Evolutionary conservation across 2,113 vertebrate species (phyloP).

Genomic region (Lynx canadensis): DNA sequence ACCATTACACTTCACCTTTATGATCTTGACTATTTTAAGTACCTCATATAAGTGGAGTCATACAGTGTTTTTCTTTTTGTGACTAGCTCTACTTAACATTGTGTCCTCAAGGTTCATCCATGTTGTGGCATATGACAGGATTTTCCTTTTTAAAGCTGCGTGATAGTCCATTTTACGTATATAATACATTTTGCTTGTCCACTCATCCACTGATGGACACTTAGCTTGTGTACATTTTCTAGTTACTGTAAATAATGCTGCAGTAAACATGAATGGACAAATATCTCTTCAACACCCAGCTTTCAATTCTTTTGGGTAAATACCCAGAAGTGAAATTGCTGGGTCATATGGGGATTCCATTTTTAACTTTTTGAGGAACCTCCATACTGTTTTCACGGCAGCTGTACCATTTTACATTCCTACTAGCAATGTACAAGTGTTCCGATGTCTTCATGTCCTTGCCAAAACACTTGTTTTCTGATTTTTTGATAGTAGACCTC

Average conservation of each 20-base stretch:
- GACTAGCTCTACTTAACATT: background rate
- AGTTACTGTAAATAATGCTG: background rate
- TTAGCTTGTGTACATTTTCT: background rate
- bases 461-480: background rate
- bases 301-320: background rate
- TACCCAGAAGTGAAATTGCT: background rate
- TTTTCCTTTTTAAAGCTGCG: background rate
- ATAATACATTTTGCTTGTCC: background rate
- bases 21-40: background rate
- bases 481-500: background rate
- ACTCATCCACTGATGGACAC: background rate
- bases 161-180: background rate
- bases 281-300: background rate
- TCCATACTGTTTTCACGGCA: background rate
- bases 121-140: background rate
- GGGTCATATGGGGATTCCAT: background rate
- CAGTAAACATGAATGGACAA: background rate
- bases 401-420: background rate
- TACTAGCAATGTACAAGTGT: background rate
- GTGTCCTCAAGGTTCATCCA: background rate
- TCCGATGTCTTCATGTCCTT: background rate
- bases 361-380: background rate
- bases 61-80: background rate
- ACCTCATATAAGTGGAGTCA: background rate
- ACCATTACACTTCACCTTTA: background rate